Conservation (phyloP, 2,113 vertebrate genomes). For the Todiramphus chloris region DNA sequence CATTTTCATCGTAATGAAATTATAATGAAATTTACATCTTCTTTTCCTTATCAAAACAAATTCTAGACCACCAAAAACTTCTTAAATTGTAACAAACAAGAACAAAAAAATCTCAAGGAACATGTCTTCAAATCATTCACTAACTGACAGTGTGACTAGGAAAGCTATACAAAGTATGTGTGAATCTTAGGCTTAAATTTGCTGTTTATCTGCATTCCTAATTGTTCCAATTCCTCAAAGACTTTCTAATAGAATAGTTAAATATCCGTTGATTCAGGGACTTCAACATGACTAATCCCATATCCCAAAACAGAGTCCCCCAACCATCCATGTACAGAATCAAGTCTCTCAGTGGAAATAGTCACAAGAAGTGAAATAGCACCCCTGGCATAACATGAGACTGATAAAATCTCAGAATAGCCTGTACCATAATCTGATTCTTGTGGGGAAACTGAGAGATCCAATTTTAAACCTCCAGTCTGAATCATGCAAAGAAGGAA, state of each 20-base stretch:
- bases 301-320: not conserved
- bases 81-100: not conserved
- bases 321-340: not conserved
- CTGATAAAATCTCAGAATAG: not conserved
- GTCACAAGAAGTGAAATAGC: not conserved
- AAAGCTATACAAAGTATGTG: not conserved
- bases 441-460: not conserved
- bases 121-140: not conserved
- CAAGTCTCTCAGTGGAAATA: rapidly evolving
- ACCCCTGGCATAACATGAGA: not conserved
- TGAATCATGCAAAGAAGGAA: not conserved
- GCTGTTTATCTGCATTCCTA: not conserved
- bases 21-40: not conserved
- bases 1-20: not conserved
- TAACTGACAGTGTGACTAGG: not conserved
- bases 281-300: not conserved
- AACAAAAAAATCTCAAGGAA: not conserved
- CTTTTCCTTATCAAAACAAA: not conserved
- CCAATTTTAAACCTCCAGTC: not conserved
- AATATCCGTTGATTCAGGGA: not conserved
- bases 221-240: not conserved
- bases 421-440: not conserved
- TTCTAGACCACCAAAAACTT: not conserved
- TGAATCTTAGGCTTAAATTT: not conserved
- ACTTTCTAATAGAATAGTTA: not conserved